Evolutionary conservation across 2,113 vertebrate species (phyloP), one percentile per base, ranked within the genome.

Genomic region (Gymnocephalus cernua): DNA sequence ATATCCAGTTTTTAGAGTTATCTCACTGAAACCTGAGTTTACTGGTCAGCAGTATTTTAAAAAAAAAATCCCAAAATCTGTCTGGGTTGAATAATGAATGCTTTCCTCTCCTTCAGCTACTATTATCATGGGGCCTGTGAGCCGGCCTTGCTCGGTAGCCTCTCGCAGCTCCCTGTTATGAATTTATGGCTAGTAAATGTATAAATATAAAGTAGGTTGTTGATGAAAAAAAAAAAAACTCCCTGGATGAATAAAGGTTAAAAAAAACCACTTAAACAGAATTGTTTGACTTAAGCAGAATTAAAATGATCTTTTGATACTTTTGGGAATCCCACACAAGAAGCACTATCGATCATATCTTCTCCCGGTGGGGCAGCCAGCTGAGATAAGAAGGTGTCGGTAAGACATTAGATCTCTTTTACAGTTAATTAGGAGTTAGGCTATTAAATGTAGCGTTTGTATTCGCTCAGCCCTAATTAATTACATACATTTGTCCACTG

Each of bases 401-500:
- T 6, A 3, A 68, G 51, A 59, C 65, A 45, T 79, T 65, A 83
- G 59, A 83, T 83, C 82, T 77, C 69, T 18, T 59, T 67, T 53
- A 10, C 74, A 75, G 65, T 80, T 88, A 84, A 90, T 92, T 82
- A 80, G 64, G 64, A 77, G 56, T 19, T 38, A 44, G 48, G 50
- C 71, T 71, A 23, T 77, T 83, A 77, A 87, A 78, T 71, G n/a
- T 19, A 71, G 65, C 59, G 4, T 72, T 83, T 74, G 50, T 69
- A 63, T 85, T 83, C 15, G 7, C 53, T 80, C 79, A 58, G 44
- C 54, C 58, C 72, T 80, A 83, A 90, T 93, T 89, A 87, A 91
- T 86, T 66, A 65, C 66, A 84, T 70, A 58, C 58, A 66, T 78
- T 74, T 83, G 21, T 70, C 82, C 79, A 38, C 19, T 53, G 84